Conservation (phyloP, 2,113 vertebrate genomes). For the Tympanuchus pallidicinctus region DNA sequence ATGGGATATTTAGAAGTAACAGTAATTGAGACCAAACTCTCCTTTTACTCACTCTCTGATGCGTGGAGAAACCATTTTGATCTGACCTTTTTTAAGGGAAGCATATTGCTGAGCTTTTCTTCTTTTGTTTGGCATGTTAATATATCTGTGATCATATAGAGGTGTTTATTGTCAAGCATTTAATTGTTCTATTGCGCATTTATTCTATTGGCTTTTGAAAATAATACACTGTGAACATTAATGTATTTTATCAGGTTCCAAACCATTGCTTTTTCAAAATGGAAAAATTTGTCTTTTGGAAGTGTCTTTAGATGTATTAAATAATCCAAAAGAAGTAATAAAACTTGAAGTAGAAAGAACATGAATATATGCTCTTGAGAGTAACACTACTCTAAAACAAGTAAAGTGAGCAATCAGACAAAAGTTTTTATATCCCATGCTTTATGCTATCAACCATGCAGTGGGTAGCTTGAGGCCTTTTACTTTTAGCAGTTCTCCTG, state of each 20-base stretch:
- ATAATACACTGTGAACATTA: conserved; percentile 56
- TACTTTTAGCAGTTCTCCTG: conserved; percentile 80
- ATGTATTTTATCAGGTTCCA: conserved; percentile 77
- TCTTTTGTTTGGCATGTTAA: conserved; percentile 26
- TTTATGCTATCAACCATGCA: conserved; percentile 85
- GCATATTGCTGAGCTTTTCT: conserved; percentile 54
- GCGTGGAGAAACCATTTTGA: conserved; percentile 20
- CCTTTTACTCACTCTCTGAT: neutral
- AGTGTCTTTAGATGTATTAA: conserved; percentile 88
- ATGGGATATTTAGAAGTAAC: conserved; percentile 24
- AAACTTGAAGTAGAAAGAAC: conserved; percentile 87
- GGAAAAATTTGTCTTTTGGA: conserved; percentile 94
- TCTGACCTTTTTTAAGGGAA: conserved; percentile 38
- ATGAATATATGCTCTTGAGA: conserved; percentile 85
- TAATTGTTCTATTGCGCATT: conserved; percentile 74
- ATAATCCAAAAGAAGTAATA: conserved; percentile 93
- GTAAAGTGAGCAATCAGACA: conserved; percentile 85
- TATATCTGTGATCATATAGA: conserved; percentile 12
- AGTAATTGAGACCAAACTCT: conserved; percentile 21
- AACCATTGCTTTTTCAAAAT: conserved; percentile 89
- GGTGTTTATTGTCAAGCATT: conserved; percentile 51
- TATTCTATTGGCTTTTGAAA: conserved; percentile 66
- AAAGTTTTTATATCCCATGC: conserved; percentile 80
- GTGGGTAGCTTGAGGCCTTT: conserved; percentile 84
- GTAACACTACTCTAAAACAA: conserved; percentile 76